phyloP scores from a whole-genome alignment of 2,888 invertebrate genomes.

The Spicauda simplicius region DNA sequence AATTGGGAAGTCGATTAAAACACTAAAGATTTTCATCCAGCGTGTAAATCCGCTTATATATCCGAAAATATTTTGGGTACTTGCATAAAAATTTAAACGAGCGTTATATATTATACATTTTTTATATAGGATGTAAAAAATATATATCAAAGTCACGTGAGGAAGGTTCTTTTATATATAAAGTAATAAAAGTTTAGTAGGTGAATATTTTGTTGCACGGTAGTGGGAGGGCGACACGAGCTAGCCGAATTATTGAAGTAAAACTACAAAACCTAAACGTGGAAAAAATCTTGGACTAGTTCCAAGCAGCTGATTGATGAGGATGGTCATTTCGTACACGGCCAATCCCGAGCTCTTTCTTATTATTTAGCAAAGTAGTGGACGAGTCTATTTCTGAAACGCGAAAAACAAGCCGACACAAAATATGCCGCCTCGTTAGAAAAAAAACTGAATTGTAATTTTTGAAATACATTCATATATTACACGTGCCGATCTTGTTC shows the following conservation, averaged over 20 bases:
- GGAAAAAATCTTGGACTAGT: slow-evolving; percentile 82
- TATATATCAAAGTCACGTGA: not conserved
- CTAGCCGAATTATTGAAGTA: slow-evolving; percentile 76
- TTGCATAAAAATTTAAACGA: too few relatives aligned
- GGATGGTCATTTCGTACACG: slow-evolving; percentile 85
- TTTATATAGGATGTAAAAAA: too few relatives aligned
- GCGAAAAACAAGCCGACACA: slow-evolving; percentile 79
- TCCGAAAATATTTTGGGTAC: too few relatives aligned
- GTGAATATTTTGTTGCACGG: slow-evolving; percentile 47
- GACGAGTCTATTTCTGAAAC: slow-evolving; percentile 80
- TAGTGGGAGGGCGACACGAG: slow-evolving; percentile 60
- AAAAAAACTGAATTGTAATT: slow-evolving; percentile 46
- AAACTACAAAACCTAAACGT: slow-evolving; percentile 82
- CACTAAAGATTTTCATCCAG: too few relatives aligned
- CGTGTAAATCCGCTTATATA: too few relatives aligned
- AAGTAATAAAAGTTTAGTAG: slow-evolving; percentile 6
- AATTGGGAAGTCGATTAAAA: too few relatives aligned
- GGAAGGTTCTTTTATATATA: not conserved
- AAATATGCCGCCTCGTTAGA: slow-evolving; percentile 66
- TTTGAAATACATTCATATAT: slow-evolving; percentile 1
- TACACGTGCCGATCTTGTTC: not conserved
- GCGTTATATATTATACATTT: not conserved
- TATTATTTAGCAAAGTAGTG: slow-evolving; percentile 84
- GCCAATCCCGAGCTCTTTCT: slow-evolving; percentile 83
- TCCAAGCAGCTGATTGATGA: slow-evolving; percentile 85